Evolutionary conservation across 2,888 invertebrate genomes (phyloP), one percentile per base, ranked within the genome.

Genomic region (Hemithea aestivaria): DNA sequence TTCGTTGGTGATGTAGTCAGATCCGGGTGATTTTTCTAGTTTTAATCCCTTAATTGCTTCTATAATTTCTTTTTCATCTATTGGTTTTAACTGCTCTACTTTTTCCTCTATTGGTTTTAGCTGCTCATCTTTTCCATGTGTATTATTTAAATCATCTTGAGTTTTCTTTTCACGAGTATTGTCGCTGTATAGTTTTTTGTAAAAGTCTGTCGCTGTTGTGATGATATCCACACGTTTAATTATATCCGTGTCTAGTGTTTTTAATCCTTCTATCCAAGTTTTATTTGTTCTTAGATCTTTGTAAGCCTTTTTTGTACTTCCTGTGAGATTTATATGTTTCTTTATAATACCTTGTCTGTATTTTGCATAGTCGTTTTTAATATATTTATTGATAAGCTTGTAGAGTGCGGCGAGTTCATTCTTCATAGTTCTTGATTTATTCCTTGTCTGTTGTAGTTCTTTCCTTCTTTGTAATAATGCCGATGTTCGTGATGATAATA

Each of bases 1-100:
- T 35, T 48, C 48, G 22, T 45, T 48, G 3, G 41, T 32, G 1
- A 45, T 43, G 9, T 27, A 27, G 20, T 43, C 43, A 0, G 43
- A n/a, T 27, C 35, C 16, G 2, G 16, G 16, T 8, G 32, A 30
- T 36, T 39, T 46, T 4, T 36, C 39, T 2, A 20, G n/a, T 26
- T 44, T 45, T 7, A 40, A 16, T 10, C 16, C 31, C 20, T 47
- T 38, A 26, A 48, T 39, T 33, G 24, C 33, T 22, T 43, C 26
- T 9, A 33, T 16, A 5, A 16, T 16, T 5, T 16, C 16, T 4
- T 4, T 16, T 16, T 16, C 16, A 16, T 16, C 16, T 16, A 16
- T 16, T 4, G 16, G 16, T 16, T 16, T 16, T 4, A 16, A 4
- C 3, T 16, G 2, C 16, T 16, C 16, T 16, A 4, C 16, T 4